Evolutionary conservation across 2,888 invertebrate species (phyloP), one percentile per base, ranked within the genome.

Genomic region (Pseudococcus viburni): DNA sequence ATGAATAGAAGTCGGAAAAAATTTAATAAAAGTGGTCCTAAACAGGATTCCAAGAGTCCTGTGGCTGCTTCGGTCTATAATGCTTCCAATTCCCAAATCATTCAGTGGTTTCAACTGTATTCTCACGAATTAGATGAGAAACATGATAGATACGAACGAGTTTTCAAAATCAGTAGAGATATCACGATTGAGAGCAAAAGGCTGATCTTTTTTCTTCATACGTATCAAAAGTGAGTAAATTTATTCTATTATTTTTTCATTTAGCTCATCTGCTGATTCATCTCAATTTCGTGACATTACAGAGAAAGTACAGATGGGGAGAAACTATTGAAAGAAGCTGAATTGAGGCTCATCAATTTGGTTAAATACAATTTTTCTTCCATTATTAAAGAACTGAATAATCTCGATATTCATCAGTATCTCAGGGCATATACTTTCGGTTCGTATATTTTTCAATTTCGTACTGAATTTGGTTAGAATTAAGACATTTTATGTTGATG

Each of bases 141-240:
- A 90, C 96, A 98, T 90, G 97, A 98, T 91, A 94, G 96, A 89
- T 94, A 95, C 90, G 98, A 98, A 91, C 93, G 96, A 80, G 93
- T 98, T 48, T 94, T 97, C 0, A 97, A 97, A 92, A 91, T 95
- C 0, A 94, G 95, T 89, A 93, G 97, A 42, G 97, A 97, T 91
- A 94, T 97, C 26, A 97, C 97, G 0, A 96, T 97, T 90, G 97
- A 97, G 91, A 96, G 97, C 92, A 98, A 98, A 91, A 93, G 97
- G 89, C 95, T 96, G 7, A 98, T 98, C 90, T 98, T 97, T 91
- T 92, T 96, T 15, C 92, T 98, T 26, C 98, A 98, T 91, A 95
- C 96, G 51, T 93, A 95, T 86, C 94, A 94, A 88, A 92, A 93
- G 94, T 94, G 91, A 92, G 92, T 90, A 88, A 39, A 26, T 88